Percentiles rank a stretch among this genome's conserved stretches.
phyloP scores from a whole-genome alignment of 2,113 vertebrate species.

The Bubo blakistoni region DNA sequence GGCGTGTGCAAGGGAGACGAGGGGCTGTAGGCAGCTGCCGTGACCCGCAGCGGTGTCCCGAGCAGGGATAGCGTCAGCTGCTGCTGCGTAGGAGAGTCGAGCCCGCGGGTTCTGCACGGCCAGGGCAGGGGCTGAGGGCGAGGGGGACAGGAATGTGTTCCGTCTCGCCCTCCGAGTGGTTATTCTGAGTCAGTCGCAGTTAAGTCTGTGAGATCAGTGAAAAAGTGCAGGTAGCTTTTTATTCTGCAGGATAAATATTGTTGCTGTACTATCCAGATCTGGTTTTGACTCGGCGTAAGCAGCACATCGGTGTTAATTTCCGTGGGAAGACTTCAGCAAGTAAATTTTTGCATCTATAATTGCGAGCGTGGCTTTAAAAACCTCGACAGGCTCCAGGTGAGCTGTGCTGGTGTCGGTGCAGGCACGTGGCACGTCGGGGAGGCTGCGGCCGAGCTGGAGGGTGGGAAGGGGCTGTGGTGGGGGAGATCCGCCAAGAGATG shows the following conservation, averaged over 20 bases:
- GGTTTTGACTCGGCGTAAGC: not conserved
- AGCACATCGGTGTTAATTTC: not conserved
- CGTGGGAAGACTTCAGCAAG: not conserved
- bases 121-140: accelerated
- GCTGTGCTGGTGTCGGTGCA: not conserved
- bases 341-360: not conserved
- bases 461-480: not conserved
- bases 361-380: not conserved
- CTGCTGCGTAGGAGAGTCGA: not conserved
- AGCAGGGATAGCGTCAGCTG: not conserved
- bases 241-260: not conserved
- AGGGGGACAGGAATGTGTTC: not conserved
- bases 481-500: not conserved
- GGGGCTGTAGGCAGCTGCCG: not conserved
- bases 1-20: not conserved
- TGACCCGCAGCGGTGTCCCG: not conserved
- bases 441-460: not conserved
- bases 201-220: not conserved
- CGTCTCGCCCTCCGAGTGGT: not conserved
- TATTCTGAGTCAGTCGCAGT: not conserved
- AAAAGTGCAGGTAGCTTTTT: not conserved
- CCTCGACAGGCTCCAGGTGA: no score
- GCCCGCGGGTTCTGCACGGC: not conserved
- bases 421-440: accelerated
- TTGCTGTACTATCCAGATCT: no score